Evolutionary conservation across 2,888 invertebrate genomes (phyloP).

Genomic region (Formica aserva): DNA sequence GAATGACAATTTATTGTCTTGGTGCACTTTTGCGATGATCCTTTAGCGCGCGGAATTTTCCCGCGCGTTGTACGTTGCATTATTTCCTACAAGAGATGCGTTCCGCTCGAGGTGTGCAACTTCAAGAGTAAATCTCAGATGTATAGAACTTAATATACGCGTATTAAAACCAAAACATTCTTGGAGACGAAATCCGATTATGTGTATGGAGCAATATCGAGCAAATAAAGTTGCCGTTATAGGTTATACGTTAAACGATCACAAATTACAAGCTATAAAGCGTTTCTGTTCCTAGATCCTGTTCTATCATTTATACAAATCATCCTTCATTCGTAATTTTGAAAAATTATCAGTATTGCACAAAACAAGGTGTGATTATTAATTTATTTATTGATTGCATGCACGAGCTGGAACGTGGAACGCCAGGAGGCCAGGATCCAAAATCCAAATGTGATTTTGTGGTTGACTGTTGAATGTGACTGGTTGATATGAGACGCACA

Average conservation of each 20-base stretch:
- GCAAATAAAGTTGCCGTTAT: neutral
- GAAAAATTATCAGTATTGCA: neutral
- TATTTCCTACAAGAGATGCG: neutral
- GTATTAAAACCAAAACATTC: neutral
- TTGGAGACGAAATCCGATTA: neutral
- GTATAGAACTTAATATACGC: neutral
- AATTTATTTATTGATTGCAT: neutral
- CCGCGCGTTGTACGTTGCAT: slow-evolving; percentile 35
- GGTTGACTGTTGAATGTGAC: too few relatives aligned
- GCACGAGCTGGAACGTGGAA: neutral
- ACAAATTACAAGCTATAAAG: neutral
- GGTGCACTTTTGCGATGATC: slow-evolving; percentile 87
- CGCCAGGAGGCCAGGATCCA: too few relatives aligned
- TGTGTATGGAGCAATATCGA: neutral
- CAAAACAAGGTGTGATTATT: neutral
- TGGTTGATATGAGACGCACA: too few relatives aligned
- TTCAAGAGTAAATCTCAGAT: neutral
- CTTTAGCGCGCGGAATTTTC: slow-evolving; percentile 87
- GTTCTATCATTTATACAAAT: neutral
- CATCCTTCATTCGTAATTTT: neutral
- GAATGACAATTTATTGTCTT: slow-evolving; percentile 87
- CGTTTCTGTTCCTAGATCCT: neutral
- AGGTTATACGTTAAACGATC: neutral
- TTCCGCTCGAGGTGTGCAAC: neutral
- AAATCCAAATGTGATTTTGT: too few relatives aligned